A percentile compares a stretch with the other conserved stretches of the same genome.
phyloP scores from a whole-genome alignment of 2,113 vertebrate genomes.

The Mystacornis crossleyi region DNA sequence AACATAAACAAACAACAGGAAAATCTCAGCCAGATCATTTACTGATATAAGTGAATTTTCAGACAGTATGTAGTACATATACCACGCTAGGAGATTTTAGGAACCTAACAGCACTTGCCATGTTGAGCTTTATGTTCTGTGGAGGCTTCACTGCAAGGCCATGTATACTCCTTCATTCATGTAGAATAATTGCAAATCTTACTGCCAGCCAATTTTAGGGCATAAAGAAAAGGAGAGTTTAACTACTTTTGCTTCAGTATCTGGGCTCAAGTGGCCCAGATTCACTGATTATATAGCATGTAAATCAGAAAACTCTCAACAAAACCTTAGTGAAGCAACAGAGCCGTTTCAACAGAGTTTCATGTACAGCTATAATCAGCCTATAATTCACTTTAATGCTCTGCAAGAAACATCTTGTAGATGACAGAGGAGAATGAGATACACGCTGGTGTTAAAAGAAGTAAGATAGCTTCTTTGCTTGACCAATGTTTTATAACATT shows the following conservation, averaged over 20 bases:
- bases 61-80: background rate
- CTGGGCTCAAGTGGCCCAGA: background rate
- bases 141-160: background rate
- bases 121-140: background rate
- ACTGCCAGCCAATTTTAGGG: background rate
- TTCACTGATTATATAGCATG: background rate
- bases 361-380: background rate
- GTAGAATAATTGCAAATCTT: background rate
- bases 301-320: background rate
- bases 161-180: background rate
- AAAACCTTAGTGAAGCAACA: background rate
- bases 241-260: background rate
- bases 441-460: background rate
- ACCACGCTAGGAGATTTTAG: background rate
- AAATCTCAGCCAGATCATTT: background rate
- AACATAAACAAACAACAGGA: background rate
- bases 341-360: background rate
- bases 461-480: background rate
- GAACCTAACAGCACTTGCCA: background rate
- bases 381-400: background rate
- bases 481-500: background rate
- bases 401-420: background rate
- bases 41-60: background rate
- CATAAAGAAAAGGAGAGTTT: background rate
- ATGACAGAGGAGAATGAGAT: background rate